A percentile compares a stretch with the other conserved stretches of the same genome.
Evolutionary conservation across 2,797 vertebrate genomes (phyloP).

Genomic region (Taeniopygia guttata): DNA sequence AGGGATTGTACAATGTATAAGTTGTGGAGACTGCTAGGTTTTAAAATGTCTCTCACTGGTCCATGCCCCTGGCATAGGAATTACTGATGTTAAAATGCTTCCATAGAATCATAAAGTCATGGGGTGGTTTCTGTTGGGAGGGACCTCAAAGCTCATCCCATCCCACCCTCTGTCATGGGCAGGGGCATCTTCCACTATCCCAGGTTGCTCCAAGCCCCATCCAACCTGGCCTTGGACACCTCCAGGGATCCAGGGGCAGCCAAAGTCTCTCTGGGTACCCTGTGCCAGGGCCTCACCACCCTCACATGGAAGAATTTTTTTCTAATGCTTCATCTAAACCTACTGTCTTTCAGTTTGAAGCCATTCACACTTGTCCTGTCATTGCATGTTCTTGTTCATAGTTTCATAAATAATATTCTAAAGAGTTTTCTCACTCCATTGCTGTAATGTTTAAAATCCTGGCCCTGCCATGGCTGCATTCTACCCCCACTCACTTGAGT

Average conservation of each 20-base stretch:
- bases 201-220: neutral
- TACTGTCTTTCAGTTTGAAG: neutral
- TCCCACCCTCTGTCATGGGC: neutral
- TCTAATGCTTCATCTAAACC: neutral
- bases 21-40: neutral
- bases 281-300: neutral
- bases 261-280: neutral
- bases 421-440: neutral
- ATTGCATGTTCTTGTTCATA: neutral
- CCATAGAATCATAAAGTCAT: neutral
- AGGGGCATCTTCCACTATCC: neutral
- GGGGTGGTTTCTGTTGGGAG: neutral
- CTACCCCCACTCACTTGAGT: neutral
- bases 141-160: neutral
- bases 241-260: neutral
- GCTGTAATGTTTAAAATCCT: neutral
- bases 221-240: neutral
- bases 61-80: neutral
- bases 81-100: neutral
- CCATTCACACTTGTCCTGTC: neutral
- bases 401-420: neutral
- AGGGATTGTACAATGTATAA: neutral
- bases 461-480: rapidly evolving
- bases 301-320: neutral
- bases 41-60: neutral